A percentile compares a stretch with the other conserved stretches of the same genome.
Evolutionary conservation across 2,888 invertebrate genomes (phyloP).

Genomic region (Trachelus tabidus): DNA sequence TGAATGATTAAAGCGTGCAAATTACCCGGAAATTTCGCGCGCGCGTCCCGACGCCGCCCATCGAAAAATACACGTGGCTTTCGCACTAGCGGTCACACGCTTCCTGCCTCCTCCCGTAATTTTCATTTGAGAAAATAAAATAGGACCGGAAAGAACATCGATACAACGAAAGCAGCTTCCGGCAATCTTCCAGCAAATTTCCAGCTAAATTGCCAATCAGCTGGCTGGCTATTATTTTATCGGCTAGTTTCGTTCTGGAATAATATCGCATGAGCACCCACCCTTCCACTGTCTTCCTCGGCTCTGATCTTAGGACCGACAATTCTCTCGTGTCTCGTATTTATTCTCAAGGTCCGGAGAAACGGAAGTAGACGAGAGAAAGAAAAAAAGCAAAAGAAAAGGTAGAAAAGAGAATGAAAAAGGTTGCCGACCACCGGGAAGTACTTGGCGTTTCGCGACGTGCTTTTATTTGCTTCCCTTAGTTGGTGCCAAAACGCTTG

Average conservation of each 20-base stretch:
- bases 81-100: neutral
- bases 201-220: conserved; percentile 63
- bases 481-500: neutral
- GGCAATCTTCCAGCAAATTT: conserved; percentile 51
- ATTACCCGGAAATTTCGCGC: conserved; percentile 55
- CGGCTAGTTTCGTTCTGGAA: conserved; percentile 48
- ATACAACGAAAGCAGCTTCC: conserved; percentile 33
- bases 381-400: neutral
- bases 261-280: neutral
- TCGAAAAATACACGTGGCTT: neutral
- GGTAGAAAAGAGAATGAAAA: conserved; percentile 11
- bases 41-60: neutral
- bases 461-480: neutral
- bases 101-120: neutral
- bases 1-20: conserved; percentile 63
- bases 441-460: conserved; percentile 9
- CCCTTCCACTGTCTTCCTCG: no score
- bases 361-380: neutral
- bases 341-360: neutral
- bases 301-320: neutral
- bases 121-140: neutral
- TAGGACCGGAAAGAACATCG: conserved; percentile 6
- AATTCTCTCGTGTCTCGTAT: neutral
- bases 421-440: conserved; percentile 18
- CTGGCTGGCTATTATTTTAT: conserved; percentile 61